Percentiles rank a stretch among this genome's conserved stretches.
phyloP scores from a whole-genome alignment of 2,113 vertebrate species.

The Beaufortia kweichowensis region DNA sequence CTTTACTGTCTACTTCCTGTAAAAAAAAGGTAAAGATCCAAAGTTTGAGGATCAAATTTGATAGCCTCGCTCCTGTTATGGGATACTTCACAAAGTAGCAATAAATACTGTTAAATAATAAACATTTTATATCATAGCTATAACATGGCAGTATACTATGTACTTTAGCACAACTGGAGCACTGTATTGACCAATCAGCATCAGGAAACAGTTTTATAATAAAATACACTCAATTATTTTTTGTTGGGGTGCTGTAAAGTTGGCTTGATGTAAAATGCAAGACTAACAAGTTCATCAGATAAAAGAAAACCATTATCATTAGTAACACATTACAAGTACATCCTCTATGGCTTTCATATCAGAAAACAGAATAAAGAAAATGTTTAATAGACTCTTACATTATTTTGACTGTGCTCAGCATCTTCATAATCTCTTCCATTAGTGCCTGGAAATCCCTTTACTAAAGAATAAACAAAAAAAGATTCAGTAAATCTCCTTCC shows the following conservation, averaged over 20 bases:
- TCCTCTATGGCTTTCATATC: too few relatives aligned
- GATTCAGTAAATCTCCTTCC: conserved; percentile 15
- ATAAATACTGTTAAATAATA: too few relatives aligned
- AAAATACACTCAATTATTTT: too few relatives aligned
- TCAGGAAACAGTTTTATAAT: not conserved
- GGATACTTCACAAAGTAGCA: too few relatives aligned
- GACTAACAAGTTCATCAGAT: too few relatives aligned
- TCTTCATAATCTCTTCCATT: conserved; percentile 62
- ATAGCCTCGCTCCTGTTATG: too few relatives aligned
- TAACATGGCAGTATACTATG: too few relatives aligned
- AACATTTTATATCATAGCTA: not conserved
- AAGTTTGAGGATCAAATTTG: not conserved
- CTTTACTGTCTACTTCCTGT: conserved; percentile 67
- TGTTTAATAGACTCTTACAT: conserved; percentile 65
- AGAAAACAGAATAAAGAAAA: not conserved
- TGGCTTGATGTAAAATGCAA: too few relatives aligned
- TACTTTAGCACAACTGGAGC: too few relatives aligned
- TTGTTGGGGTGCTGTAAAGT: too few relatives aligned
- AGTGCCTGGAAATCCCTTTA: conserved; percentile 48
- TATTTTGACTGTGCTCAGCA: conserved; percentile 53
- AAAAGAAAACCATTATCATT: too few relatives aligned
- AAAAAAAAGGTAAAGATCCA: not conserved
- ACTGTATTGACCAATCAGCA: not conserved
- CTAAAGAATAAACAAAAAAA: conserved; percentile 32
- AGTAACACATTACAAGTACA: too few relatives aligned